Evolutionary conservation across 2,888 invertebrate genomes (phyloP).

Genomic region (Aleiodes alternator): DNA sequence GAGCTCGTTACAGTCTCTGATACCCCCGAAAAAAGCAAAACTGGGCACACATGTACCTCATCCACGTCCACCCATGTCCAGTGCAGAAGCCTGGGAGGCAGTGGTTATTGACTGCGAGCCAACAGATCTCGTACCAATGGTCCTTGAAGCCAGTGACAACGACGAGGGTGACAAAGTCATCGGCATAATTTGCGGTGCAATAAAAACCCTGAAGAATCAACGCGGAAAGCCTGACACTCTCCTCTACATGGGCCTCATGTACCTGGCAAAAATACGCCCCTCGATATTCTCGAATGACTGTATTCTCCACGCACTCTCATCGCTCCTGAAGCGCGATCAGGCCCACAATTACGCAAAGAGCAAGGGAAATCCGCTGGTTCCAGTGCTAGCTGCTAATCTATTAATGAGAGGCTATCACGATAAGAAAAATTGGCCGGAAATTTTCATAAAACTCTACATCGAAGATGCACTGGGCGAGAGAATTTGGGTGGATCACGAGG

Average conservation of each 20-base stretch:
- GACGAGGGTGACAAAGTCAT: constrained; percentile 88
- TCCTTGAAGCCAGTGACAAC: constrained; percentile 85
- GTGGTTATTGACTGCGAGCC: constrained; percentile 88
- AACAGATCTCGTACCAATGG: constrained; percentile 84
- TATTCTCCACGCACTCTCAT: constrained; percentile 87
- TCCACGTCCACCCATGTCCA: constrained; percentile 72
- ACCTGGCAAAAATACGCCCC: constrained; percentile 88
- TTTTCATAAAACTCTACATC: constrained; percentile 93
- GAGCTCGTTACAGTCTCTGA: constrained; percentile 76
- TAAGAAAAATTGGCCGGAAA: constrained; percentile 92
- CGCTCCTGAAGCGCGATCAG: constrained; percentile 86
- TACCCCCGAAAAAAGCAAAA: constrained; percentile 81
- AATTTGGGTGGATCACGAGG: constrained; percentile 94
- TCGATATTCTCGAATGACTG: constrained; percentile 86
- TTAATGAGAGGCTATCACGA: constrained; percentile 88
- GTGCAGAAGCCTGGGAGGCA: constrained; percentile 83
- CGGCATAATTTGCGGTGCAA: constrained; percentile 90
- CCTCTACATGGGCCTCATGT: constrained; percentile 86
- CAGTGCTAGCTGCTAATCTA: constrained; percentile 90
- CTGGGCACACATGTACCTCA: constrained; percentile 69
- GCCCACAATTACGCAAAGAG: constrained; percentile 83
- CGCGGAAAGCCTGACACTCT: constrained; percentile 89
- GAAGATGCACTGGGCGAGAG: constrained; percentile 96
- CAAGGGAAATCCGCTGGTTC: constrained; percentile 87
- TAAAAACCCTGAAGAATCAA: constrained; percentile 86